Evolutionary conservation across 2,797 vertebrate genomes (phyloP).

Genomic region (Molossus molossus): DNA sequence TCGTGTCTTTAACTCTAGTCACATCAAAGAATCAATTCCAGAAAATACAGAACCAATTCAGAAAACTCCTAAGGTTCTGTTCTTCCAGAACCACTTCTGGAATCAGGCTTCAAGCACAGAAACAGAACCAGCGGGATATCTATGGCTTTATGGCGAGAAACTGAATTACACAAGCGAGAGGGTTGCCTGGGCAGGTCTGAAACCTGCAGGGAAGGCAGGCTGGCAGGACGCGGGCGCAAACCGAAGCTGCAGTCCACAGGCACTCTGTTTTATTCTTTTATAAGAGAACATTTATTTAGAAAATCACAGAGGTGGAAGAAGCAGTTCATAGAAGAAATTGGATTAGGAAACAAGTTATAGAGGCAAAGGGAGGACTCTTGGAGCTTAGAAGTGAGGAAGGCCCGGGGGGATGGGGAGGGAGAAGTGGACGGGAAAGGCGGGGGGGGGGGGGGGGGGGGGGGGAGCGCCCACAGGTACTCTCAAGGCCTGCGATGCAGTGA

Average conservation of each 20-base stretch:
- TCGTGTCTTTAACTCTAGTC: neutral
- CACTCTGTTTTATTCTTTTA: neutral
- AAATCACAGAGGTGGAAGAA: neutral
- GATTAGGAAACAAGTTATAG: neutral
- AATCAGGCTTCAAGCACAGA: neutral
- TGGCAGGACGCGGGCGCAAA: neutral
- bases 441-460: neutral
- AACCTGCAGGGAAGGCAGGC: neutral
- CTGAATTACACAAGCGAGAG: neutral
- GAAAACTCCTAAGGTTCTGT: neutral
- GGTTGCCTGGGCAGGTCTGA: neutral
- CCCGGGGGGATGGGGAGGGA: neutral
- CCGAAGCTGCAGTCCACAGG: neutral
- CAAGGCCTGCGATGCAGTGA: neutral
- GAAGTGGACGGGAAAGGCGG: neutral
- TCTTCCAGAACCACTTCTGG: neutral
- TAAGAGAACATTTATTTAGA: neutral
- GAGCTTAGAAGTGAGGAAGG: neutral
- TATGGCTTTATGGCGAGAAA: neutral
- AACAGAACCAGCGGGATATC: neutral
- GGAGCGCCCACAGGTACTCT: neutral
- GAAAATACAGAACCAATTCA: neutral
- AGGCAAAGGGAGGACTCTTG: neutral
- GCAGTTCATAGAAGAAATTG: neutral
- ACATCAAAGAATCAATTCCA: neutral